Base-by-base conservation (phyloP, 2,888 invertebrate species). In the Philopedon plagiatum region DNA sequence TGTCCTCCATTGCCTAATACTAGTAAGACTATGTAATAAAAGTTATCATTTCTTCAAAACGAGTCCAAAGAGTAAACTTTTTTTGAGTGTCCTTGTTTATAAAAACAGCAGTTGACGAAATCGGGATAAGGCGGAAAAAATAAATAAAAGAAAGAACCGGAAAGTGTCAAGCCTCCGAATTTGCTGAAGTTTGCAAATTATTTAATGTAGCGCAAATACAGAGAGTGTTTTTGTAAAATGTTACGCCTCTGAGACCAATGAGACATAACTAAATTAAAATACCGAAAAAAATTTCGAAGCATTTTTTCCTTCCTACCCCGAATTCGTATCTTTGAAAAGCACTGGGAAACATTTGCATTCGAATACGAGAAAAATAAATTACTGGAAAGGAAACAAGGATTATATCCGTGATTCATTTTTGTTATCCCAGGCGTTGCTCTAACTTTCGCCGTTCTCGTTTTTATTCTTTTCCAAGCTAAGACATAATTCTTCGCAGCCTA, bases 381-480 rank as follows among this genome's bases (percentile, higher is more conserved):
- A 78, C 75, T 70, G 70, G 67, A 76, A 75, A 66, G 76, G 76
- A 75, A 78, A 77, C 76, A 73, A 61, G 75, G 74, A 75, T 76
- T 76, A 78, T 75, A 70, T 74, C 71, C 70, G 74, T 72, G 73
- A 75, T 73, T 73, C 76, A 77, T 77, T 76, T 76, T 76, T 75
- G 71, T 72, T 76, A 75, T 70, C 77, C n/a, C 63, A 58, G 58
- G 49, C 60, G 66, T 57, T 56, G 58, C 51, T 49, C 61, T 37
- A 71, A 63, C 71, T 71, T 76, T 58, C 61, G 61, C 60, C 61
- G 66, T 76, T 73, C 57, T 66, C 68, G 66, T 71, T 71, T 54
- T 63, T 71, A 72, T 74, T 72, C 54, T 63, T 70, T 70, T 68
- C 68, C 64, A 70, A 65, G 63, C 68, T 56, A 61, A 58, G 66